Evolutionary conservation across 2,113 vertebrate species (phyloP).

Genomic region (Labrus mixtus): DNA sequence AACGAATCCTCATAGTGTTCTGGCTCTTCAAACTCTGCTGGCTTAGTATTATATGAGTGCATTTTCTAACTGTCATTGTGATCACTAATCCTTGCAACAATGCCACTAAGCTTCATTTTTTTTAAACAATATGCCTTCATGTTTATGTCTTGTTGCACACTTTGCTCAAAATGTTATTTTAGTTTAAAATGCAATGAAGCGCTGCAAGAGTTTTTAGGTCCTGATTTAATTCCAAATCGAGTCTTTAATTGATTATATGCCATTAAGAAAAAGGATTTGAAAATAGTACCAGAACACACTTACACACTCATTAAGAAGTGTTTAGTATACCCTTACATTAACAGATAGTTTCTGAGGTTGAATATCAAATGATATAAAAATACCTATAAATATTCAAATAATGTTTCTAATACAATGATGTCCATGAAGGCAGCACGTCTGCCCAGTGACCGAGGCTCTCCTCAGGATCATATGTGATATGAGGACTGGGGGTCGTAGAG

Average conservation of each 20-base stretch:
- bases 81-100: constrained; percentile 2
- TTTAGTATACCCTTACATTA: too few relatives aligned
- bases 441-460: constrained; percentile 56
- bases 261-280: neutral
- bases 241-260: too few relatives aligned
- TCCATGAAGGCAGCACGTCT: constrained; percentile 44
- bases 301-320: too few relatives aligned
- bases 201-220: neutral
- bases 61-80: neutral
- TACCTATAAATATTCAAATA: neutral
- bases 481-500: constrained; percentile 20
- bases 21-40: neutral
- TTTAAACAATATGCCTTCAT: neutral
- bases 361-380: neutral
- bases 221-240: too few relatives aligned
- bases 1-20: neutral
- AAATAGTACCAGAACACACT: neutral
- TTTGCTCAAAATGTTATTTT: neutral
- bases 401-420: neutral
- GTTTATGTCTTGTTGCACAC: neutral
- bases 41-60: neutral
- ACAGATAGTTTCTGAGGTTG: neutral
- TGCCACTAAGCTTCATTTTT: neutral
- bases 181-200: neutral
- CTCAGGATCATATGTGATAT: constrained; percentile 66